Evolutionary conservation across 1,140 invertebrate genomes (phyloP), one percentile per base, ranked within the genome.

Genomic region (Drosophila azteca): DNA sequence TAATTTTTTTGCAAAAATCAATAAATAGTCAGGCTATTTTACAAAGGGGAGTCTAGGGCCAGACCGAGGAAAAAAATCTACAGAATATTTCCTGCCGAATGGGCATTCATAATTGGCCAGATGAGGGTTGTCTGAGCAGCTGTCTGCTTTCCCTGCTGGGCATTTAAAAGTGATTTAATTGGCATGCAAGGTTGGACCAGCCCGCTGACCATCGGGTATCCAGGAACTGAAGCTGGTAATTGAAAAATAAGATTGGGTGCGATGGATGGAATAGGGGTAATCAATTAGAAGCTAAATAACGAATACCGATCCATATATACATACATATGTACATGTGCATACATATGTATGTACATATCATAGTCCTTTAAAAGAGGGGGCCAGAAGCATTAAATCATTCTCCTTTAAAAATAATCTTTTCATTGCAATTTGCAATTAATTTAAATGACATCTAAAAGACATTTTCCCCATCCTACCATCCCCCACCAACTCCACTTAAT

Each of bases 371-470:
- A 22, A 4, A 48, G 13, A 1, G 2, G 9, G 22, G 9, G 54
- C 48, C 66, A 8, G 13, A 6, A 17, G 51, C 66, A 43, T 50
- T 43, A 70, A 71, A 61, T 61, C 67, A 48, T 43, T 60, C 48
- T 53, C 13, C 67, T 41, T 46, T 52, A 53, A 43, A 61, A 52
- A 45, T 70, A 60, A 61, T 61, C 68, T 50, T 66, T 52, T 67
- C 48, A 39, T 26, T 64, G 73, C 77, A 85, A 87, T 85, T 26
- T 64, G 73, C 77, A 85, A 87, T 85, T 85, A 87, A 87, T 87
- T 85, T 74, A 77, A 87, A 75, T 62, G 82, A 70, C 61, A 87
- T 87, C 72, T 87, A 85, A 87, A 74, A 81, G 82, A 74, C 64
- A 74, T 74, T 87, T 87, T 17, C 48, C 52, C 26, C 43, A 64